These are phyloP conservation scores for Gymnothorax reevesii DNA, from an alignment of 2,797 vertebrate species.

Conservation along the genomic window DNA sequence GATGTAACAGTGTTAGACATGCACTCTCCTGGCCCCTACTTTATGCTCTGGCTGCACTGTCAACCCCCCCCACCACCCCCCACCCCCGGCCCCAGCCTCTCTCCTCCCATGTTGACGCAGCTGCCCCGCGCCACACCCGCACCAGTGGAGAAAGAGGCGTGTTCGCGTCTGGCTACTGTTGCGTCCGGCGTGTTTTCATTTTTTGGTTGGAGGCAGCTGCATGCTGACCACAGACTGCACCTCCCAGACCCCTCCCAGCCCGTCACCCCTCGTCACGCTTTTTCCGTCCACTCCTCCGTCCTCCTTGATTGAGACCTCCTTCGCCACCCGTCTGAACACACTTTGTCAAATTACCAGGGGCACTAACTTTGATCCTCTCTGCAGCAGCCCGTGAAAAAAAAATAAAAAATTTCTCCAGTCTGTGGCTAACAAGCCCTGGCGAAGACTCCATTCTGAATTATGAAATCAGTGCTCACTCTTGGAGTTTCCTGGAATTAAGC, in stretches of 20 bases:
- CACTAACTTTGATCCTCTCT: conserved; percentile 52
- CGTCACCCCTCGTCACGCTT: conserved; percentile 39
- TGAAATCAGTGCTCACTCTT: background rate
- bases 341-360: conserved; percentile 59
- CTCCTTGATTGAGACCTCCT: conserved; percentile 36
- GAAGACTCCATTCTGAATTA: conserved; percentile 2
- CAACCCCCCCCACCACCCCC: too few relatives aligned
- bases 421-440: conserved; percentile 27
- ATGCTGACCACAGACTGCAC: conserved; percentile 22
- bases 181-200: background rate
- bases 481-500: background rate
- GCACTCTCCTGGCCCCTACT: background rate
- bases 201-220: background rate
- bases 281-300: conserved; percentile 42
- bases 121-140: background rate
- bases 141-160: background rate
- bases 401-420: conserved; percentile 24
- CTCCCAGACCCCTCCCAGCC: conserved; percentile 14
- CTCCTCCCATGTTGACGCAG: background rate
- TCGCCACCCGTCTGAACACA: conserved; percentile 50
- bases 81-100: too few relatives aligned
- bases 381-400: conserved; percentile 29
- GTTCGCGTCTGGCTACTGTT: background rate
- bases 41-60: background rate
- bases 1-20: background rate